Base-by-base conservation (phyloP, 2,797 vertebrate species). In the Takifugu rubripes region DNA sequence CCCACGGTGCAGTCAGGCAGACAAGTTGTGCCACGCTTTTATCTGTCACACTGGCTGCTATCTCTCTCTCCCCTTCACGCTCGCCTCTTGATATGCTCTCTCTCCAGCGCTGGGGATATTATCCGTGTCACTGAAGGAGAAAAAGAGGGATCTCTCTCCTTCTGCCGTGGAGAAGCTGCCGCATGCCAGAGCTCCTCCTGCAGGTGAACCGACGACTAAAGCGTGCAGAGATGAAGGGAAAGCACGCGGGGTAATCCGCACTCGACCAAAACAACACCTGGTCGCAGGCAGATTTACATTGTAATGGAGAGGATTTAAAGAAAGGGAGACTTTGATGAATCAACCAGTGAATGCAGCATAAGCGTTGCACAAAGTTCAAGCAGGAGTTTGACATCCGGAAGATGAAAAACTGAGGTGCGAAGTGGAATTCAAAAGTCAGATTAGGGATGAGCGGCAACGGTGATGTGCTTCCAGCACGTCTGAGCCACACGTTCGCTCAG, bases 181-280 rank as follows among this genome's bases (percentile, higher is more conserved):
- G 80, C 51, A 66, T 84, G 82, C 85, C 82, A 89, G 88, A 92
- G 90, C 91, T 89, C 91, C 91, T 91, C 90, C 92, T 93, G 86
- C 90, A 91, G 91, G 91, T 89, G 89, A 85, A 84, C 75, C 53
- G 1, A 36, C 68, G 79, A 72, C 68, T 68, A 46, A 68, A 68
- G 62, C 54, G 72, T 26, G 57, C 15, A 10, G 42, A 61, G 31
- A 42, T 44, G 12, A 46, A 25, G 31, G 54, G 59, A 0, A 64
- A 29, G 42, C 25, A 40, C 47, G 50, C 12, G 31, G 26, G 26
- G 52, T 40, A 56, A 47, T 52, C 52, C 46, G 36, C 36, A 64
- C 48, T 65, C 9, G 21, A 3, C 14, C 43, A 44, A 6, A 17
- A n/a, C 54, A 56, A 76, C 51, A 53, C 49, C 61, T 58, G 36